These are phyloP conservation scores for Lasioglossum leucozonium DNA, from an alignment of 2,888 invertebrate species.

Conservation along the genomic window DNA sequence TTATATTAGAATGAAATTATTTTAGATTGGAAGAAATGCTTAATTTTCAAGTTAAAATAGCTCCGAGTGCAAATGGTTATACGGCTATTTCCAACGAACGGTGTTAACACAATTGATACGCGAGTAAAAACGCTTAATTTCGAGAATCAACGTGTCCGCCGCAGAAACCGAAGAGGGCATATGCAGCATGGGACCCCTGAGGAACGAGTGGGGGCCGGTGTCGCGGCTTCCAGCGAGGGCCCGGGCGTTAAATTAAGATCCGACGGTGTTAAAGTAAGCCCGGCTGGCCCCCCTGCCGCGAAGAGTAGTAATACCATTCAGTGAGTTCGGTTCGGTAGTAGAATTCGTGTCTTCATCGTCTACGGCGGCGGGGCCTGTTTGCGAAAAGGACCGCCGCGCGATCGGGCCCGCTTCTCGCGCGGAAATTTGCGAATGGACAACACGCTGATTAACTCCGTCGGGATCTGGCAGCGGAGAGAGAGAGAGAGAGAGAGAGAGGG, in stretches of 20 bases:
- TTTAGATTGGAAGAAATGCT: no score
- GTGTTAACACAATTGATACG: neutral
- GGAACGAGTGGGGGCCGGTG: conserved; percentile 10
- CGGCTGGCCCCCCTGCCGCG: conserved; percentile 69
- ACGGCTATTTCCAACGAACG: no score
- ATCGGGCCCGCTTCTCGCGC: conserved; percentile 27
- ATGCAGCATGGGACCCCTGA: neutral
- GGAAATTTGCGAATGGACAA: conserved; percentile 30
- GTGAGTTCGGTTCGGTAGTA: conserved; percentile 72
- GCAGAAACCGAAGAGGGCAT: neutral
- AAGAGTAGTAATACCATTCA: conserved; percentile 72
- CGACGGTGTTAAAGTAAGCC: conserved; percentile 74
- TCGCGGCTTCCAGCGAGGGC: conserved; percentile 19
- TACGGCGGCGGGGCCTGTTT: conserved; percentile 47
- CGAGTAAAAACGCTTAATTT: neutral
- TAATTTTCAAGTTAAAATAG: no score
- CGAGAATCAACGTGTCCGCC: neutral
- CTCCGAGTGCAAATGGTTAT: no score
- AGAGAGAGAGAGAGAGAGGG: neutral
- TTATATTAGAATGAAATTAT: no score
- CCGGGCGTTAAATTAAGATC: conserved; percentile 75
- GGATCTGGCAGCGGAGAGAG: neutral
- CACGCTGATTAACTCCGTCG: neutral
- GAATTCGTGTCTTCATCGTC: conserved; percentile 71
- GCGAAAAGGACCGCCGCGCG: conserved; percentile 31